Base-by-base conservation (phyloP, 2,888 invertebrate species). In the Eilema sororculum region DNA sequence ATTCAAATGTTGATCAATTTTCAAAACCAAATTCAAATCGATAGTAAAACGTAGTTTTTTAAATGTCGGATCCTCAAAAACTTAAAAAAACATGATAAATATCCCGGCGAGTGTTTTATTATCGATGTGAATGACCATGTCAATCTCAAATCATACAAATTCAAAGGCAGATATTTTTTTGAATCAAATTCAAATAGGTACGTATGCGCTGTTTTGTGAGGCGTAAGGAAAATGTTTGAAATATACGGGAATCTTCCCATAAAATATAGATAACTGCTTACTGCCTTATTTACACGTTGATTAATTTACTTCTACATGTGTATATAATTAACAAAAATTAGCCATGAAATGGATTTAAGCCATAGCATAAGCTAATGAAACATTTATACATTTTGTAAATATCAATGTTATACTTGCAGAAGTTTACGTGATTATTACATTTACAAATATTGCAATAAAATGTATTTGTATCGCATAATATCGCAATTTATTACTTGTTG, bases 311-410 rank as follows among this genome's bases (percentile, higher is more conserved):
- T 58, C 3, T 13, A 25, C 25, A 24, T 16, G 9, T 58, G 24
- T 25, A 58, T 25, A 24, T 25, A 25, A 58, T 25, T 24, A 58
- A 58, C 25, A 57, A 25, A 58, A 25, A 16, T 24, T 13, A 25
- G 9, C 13, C 13, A 58, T 58, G 13, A 24, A 58, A 25, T 58
- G 58, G 13, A 25, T 25, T 25, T 58, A 12, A 24, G 57, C 57
- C 24, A 25, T 25, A 25, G 25, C 24, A 25, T 25, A 25, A 16
- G 25, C 58, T 24, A 25, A 58, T 24, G 25, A 24, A 24, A 57
- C 22, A 57, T n/a, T 52, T 52, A 37, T 12, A 57, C 46, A 57
- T 57, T 57, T 58, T 58, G 58, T 58, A 58, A 58, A 58, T 58
- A 58, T 25, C 58, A 58, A 16, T 58, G 58, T 58, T 58, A 58